Evolutionary conservation across 2,113 vertebrate genomes (phyloP).

Genomic region (Pelvicachromis taeniatus): DNA sequence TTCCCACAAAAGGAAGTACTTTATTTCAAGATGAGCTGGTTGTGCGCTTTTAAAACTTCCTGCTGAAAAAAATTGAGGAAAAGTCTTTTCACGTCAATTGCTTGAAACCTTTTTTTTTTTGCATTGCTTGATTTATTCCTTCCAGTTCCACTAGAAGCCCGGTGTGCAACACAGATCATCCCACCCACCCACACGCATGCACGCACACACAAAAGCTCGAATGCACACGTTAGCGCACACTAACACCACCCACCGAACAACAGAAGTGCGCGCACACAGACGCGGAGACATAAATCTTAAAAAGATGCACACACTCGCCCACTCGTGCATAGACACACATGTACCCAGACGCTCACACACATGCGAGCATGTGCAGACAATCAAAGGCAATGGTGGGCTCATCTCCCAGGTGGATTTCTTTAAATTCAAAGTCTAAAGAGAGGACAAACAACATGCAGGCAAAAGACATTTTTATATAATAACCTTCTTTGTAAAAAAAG

Average conservation of each 20-base stretch:
- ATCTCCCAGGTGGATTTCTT: constrained; percentile 32
- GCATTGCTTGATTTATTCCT: constrained; percentile 41
- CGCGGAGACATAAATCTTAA: neutral
- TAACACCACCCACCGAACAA: constrained; percentile 7
- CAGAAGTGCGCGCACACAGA: neutral
- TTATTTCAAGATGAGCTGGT: constrained; percentile 14
- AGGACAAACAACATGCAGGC: constrained; percentile 16
- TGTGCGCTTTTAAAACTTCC: neutral
- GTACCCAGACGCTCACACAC: neutral
- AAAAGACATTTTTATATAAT: constrained; percentile 24
- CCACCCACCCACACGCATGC: constrained; percentile 11
- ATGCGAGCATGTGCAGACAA: neutral
- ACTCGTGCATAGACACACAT: neutral
- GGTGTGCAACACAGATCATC: constrained; percentile 43
- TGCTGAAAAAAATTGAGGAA: neutral
- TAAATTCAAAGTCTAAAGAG: constrained; percentile 12
- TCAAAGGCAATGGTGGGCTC: constrained; percentile 36
- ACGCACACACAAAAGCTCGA: neutral
- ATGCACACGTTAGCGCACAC: neutral
- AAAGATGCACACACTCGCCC: constrained; percentile 15
- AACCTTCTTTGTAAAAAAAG: neutral
- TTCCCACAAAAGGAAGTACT: constrained; percentile 16
- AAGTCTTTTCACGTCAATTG: constrained; percentile 22
- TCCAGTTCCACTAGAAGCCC: constrained; percentile 20
- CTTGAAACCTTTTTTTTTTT: constrained; percentile 14